A percentile compares a stretch with the other conserved stretches of the same genome.
phyloP scores from a whole-genome alignment of 2,888 invertebrate species.

The Sphecodes monilicornis region DNA sequence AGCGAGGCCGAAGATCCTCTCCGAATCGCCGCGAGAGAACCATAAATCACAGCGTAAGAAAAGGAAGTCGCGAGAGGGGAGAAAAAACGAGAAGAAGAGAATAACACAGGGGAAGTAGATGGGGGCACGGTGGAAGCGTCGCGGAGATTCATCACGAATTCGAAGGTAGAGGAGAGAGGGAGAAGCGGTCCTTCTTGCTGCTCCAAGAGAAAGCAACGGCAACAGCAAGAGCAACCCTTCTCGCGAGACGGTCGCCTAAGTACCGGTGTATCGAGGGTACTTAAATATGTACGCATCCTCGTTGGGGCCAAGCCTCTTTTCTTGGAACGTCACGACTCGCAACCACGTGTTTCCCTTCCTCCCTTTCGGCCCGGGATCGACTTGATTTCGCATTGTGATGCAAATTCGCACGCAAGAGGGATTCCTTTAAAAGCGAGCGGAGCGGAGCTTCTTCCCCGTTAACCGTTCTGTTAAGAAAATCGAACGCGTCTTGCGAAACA shows the following conservation, averaged over 20 bases:
- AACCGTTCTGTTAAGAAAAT: neutral
- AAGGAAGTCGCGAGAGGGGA: constrained; percentile 23
- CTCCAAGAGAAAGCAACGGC: constrained; percentile 37
- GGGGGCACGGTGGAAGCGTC: neutral
- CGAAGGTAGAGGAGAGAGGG: constrained; percentile 9
- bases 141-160: constrained; percentile 50
- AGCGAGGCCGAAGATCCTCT: constrained; percentile 32
- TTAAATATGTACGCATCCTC: constrained; percentile 51
- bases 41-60: constrained; percentile 62
- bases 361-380: constrained; percentile 24
- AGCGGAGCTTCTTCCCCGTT: neutral
- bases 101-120: neutral
- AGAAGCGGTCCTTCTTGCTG: neutral
- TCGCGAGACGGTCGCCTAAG: constrained; percentile 40
- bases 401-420: constrained; percentile 65
- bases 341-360: constrained; percentile 43
- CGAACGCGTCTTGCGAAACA: neutral
- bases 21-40: constrained; percentile 32
- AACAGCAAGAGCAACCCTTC: constrained; percentile 59
- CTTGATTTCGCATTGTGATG: constrained; percentile 78
- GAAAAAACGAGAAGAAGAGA: neutral
- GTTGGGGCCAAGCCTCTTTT: constrained; percentile 63
- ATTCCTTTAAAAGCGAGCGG: constrained; percentile 28
- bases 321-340: constrained; percentile 54
- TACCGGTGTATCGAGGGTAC: constrained; percentile 57